These are phyloP conservation scores for Antechinus stuartii DNA, from an alignment of 2,113 vertebrate genomes.

Conservation along the genomic window DNA sequence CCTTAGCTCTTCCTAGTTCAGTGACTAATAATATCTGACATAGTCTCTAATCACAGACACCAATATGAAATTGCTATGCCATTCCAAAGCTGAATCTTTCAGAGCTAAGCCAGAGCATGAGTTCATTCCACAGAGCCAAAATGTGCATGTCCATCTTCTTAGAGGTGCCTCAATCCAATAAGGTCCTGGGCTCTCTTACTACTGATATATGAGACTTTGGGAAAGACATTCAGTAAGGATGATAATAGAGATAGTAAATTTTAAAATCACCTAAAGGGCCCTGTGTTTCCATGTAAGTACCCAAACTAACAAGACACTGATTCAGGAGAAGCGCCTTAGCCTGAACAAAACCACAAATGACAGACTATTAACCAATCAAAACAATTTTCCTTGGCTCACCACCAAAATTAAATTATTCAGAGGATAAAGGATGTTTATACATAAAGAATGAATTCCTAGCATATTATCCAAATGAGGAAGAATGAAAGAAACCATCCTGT, in stretches of 20 bases:
- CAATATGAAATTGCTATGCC: background rate
- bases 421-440: conserved; percentile 52
- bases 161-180: background rate
- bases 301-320: background rate
- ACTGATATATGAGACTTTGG: background rate
- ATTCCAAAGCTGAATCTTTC: background rate
- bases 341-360: background rate
- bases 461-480: conserved; percentile 15
- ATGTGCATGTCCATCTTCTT: too few species aligned
- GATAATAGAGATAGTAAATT: background rate
- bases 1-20: background rate
- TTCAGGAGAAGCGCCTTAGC: background rate
- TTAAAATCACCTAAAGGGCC: background rate
- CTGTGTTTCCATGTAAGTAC: background rate
- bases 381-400: conserved; percentile 6
- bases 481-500: background rate
- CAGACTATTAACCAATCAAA: background rate
- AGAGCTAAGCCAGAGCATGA: background rate
- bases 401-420: conserved; percentile 71
- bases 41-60: background rate
- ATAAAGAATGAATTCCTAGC: conserved; percentile 39
- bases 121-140: background rate
- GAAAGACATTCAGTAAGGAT: background rate
- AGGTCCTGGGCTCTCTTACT: background rate
- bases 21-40: background rate